A percentile compares a stretch with the other conserved stretches of the same genome.
phyloP scores from a whole-genome alignment of 1,140 invertebrate species.

The Bombus polaris region DNA sequence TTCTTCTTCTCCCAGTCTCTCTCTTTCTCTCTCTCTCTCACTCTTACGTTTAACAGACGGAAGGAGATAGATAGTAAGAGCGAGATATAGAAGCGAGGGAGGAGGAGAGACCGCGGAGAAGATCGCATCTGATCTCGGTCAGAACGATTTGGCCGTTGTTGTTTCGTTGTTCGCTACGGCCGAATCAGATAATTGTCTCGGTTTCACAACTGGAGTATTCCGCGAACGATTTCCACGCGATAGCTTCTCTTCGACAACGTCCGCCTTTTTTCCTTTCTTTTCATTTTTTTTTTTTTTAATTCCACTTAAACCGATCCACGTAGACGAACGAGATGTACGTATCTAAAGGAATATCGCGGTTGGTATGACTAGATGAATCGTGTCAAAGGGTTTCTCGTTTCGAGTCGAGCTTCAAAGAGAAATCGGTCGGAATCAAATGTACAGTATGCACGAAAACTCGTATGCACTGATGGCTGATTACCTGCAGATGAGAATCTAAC shows the following conservation, averaged over 20 bases:
- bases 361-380: not conserved
- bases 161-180: conserved; percentile 40
- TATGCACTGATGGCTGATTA: too few species aligned
- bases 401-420: not conserved
- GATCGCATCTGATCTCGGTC: conserved; percentile 68
- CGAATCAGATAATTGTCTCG: conserved; percentile 53
- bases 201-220: conserved; percentile 48
- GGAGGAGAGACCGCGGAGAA: not conserved
- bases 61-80: not conserved
- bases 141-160: conserved; percentile 55
- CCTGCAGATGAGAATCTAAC: not conserved
- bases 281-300: not conserved
- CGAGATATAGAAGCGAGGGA: not conserved
- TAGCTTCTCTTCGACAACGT: conserved; percentile 25
- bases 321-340: not conserved
- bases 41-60: not conserved
- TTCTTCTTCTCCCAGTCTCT: conserved; percentile 48
- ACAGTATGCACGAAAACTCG: not conserved
- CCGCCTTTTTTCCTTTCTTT: not conserved
- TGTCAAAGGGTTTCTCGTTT: conserved; percentile 12
- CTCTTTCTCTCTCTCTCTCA: too few species aligned
- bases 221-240: conserved; percentile 44
- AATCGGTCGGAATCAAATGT: not conserved
- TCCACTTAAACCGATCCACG: not conserved
- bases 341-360: not conserved